A percentile compares a stretch with the other conserved stretches of the same genome.
Evolutionary conservation across 2,113 vertebrate species (phyloP).

Genomic region (Mus musculus): DNA sequence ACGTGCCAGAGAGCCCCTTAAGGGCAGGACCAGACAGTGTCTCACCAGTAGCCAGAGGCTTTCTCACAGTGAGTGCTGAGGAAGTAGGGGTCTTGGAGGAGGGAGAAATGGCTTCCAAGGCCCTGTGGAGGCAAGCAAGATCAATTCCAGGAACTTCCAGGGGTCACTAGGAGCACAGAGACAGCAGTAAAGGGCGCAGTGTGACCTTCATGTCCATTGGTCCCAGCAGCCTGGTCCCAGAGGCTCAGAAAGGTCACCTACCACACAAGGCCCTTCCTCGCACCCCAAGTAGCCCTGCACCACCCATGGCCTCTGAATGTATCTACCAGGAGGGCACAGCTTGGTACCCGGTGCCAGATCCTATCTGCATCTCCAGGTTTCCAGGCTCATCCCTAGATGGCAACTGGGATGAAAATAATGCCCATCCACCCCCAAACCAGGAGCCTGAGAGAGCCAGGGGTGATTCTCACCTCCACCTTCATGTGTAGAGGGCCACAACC

Average conservation of each 20-base stretch:
- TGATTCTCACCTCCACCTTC: not conserved
- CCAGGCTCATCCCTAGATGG: not conserved
- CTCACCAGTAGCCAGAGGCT: not conserved
- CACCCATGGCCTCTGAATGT: not conserved
- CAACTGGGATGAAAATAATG: not conserved
- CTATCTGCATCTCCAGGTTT: not conserved
- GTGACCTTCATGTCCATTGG: not conserved
- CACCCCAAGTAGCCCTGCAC: no score
- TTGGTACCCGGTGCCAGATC: not conserved
- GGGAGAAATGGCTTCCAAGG: not conserved
- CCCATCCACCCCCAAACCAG: not conserved
- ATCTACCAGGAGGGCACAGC: not conserved
- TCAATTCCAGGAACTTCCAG: not conserved
- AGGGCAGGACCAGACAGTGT: not conserved
- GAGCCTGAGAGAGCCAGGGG: not conserved
- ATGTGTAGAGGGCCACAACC: not conserved
- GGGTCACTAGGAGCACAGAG: not conserved
- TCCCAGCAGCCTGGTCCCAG: not conserved
- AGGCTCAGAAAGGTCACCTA: not conserved
- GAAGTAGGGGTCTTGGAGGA: not conserved
- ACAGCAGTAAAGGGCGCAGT: not conserved
- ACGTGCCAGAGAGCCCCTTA: not conserved
- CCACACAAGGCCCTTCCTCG: not conserved
- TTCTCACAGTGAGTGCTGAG: not conserved
- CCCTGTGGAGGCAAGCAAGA: not conserved